These are phyloP conservation scores for Nannospalax galili DNA, from an alignment of 2,113 vertebrate species.

Conservation along the genomic window DNA sequence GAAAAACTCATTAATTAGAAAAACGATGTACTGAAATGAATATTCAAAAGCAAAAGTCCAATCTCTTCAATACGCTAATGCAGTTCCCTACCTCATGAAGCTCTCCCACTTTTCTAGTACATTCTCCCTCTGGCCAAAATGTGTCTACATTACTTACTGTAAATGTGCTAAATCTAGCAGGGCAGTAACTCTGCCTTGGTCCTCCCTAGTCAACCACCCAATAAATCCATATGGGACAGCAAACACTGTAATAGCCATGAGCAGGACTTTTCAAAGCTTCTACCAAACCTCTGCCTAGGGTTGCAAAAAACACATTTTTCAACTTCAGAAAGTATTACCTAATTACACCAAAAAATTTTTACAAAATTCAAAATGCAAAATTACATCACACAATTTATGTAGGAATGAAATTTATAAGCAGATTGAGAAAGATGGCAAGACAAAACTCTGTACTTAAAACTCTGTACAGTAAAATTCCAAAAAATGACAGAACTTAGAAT, in stretches of 20 bases:
- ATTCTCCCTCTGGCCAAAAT: neutral
- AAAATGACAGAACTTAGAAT: neutral
- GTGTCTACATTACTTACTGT: neutral
- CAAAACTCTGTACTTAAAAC: neutral
- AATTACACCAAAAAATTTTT: conserved; percentile 73
- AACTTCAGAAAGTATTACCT: conserved; percentile 76
- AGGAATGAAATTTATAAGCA: neutral
- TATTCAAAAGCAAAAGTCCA: neutral
- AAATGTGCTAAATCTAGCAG: neutral
- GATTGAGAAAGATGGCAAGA: neutral
- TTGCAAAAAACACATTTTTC: conserved; percentile 68
- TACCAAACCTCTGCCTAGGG: conserved; percentile 49
- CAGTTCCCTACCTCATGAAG: neutral
- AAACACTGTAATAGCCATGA: neutral
- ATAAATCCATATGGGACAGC: neutral
- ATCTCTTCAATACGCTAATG: neutral
- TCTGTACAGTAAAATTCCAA: neutral
- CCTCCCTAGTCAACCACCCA: neutral
- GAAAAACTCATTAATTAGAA: neutral
- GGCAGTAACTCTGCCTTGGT: neutral
- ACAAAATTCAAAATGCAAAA: neutral
- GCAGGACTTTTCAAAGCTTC: neutral
- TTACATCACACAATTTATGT: neutral
- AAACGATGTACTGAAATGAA: conserved; percentile 14
- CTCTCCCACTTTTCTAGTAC: neutral